These are phyloP conservation scores for Phalanger gymnotis DNA, from an alignment of 2,797 vertebrate species.

Conservation along the genomic window DNA sequence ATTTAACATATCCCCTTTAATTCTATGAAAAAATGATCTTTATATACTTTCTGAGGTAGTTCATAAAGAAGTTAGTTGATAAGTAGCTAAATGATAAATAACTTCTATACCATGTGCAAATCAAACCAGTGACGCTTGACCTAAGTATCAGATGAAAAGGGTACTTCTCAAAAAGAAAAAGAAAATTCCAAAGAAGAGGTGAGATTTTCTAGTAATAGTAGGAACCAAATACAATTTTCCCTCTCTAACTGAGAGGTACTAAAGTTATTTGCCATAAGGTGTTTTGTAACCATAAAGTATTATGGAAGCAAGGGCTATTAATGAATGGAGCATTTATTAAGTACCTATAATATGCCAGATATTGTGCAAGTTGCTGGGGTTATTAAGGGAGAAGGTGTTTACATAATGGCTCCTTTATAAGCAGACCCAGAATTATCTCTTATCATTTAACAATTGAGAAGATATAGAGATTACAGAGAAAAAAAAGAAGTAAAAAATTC, in stretches of 20 bases:
- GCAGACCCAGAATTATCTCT: not conserved
- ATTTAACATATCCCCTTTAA: constrained; percentile 42
- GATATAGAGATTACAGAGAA: not conserved
- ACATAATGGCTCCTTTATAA: not conserved
- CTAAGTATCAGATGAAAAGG: not conserved
- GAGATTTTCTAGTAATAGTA: not conserved
- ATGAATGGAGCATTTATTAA: not conserved
- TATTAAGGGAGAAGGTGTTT: not conserved
- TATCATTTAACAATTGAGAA: not conserved
- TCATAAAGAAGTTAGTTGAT: constrained; percentile 19
- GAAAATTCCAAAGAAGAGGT: not conserved
- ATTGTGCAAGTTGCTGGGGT: not conserved
- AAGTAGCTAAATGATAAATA: constrained; percentile 10
- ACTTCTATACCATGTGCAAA: not conserved
- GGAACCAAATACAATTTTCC: not conserved
- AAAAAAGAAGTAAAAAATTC: not conserved
- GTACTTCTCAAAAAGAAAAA: not conserved
- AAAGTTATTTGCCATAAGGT: not conserved
- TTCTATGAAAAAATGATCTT: constrained; percentile 14
- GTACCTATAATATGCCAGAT: not conserved
- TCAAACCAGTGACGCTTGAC: not conserved
- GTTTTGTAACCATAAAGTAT: not conserved
- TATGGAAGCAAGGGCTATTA: not conserved
- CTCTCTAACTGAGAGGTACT: not conserved
- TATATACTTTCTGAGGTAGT: constrained; percentile 43